phyloP scores from a whole-genome alignment of 2,888 invertebrate genomes.

The Pecten maximus region DNA sequence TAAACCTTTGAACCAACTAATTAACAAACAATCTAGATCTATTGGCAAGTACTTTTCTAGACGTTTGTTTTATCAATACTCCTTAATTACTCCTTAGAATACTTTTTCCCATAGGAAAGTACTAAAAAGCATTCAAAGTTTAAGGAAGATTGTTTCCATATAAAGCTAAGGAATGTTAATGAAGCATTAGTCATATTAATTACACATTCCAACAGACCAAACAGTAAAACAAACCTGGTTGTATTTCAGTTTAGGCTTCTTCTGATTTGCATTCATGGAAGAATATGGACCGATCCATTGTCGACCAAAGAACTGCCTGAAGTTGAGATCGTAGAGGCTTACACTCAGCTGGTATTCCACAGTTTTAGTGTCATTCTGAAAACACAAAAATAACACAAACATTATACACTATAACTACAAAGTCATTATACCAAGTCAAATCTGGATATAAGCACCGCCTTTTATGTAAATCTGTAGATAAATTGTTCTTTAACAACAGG shows the following conservation, averaged over 20 bases:
- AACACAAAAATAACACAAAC: constrained; percentile 44
- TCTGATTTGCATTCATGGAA: constrained; percentile 61
- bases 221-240: constrained; percentile 70
- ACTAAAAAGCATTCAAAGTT: no score
- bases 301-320: constrained; percentile 80
- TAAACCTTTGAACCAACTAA: no score
- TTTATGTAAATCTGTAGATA: background rate
- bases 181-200: no score
- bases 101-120: no score
- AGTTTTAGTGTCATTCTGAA: constrained; percentile 62
- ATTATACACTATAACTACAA: background rate
- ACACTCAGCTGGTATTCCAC: constrained; percentile 75
- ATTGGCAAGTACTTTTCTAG: no score
- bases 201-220: background rate
- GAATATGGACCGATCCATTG: constrained; percentile 79
- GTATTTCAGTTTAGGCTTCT: constrained; percentile 71
- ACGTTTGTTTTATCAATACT: no score
- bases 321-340: constrained; percentile 79
- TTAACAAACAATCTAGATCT: no score
- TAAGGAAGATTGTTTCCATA: no score
- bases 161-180: no score
- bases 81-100: no score
- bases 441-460: background rate
- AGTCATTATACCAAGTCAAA: background rate
- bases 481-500: no score